Conservation (phyloP, 2,888 invertebrate species). For the Ecliptopera silaceata region DNA sequence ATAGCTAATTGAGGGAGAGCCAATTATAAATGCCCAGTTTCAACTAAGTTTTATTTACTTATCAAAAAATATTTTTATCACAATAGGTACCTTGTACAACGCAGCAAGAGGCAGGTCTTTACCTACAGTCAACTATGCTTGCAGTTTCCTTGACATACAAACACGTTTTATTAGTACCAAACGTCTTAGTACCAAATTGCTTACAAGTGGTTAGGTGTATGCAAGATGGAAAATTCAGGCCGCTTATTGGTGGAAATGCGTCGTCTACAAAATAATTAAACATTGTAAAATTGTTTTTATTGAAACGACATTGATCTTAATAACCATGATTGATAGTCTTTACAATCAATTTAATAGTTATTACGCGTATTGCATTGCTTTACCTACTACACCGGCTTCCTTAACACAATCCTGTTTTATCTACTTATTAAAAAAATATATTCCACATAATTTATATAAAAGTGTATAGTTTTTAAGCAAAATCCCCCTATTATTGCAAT, state of each 20-base stretch:
- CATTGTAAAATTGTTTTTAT: constrained; percentile 52
- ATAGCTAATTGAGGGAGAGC: constrained; percentile 10
- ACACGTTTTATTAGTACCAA: constrained; percentile 3
- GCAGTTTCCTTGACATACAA: constrained; percentile 20
- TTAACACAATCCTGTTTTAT: background rate
- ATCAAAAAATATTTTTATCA: background rate
- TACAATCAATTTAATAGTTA: background rate
- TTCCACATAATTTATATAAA: too few relatives aligned
- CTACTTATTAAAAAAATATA: background rate
- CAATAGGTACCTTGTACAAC: background rate
- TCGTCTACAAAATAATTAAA: constrained; percentile 53
- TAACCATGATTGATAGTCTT: constrained; percentile 51
- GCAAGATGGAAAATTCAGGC: constrained; percentile 32
- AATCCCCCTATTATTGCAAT: too few relatives aligned
- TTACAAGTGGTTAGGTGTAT: constrained; percentile 2
- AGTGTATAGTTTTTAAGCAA: too few relatives aligned
- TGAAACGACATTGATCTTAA: constrained; percentile 70
- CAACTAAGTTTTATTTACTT: background rate
- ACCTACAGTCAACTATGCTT: background rate
- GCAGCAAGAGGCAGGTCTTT: background rate
- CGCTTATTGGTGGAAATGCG: constrained; percentile 52
- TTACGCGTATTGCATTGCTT: background rate
- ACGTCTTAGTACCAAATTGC: background rate
- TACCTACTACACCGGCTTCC: background rate
- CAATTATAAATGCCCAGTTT: constrained; percentile 14